A percentile compares a stretch with the other conserved stretches of the same genome.
Evolutionary conservation across 2,113 vertebrate species (phyloP).

Genomic region (Spea bombifrons): DNA sequence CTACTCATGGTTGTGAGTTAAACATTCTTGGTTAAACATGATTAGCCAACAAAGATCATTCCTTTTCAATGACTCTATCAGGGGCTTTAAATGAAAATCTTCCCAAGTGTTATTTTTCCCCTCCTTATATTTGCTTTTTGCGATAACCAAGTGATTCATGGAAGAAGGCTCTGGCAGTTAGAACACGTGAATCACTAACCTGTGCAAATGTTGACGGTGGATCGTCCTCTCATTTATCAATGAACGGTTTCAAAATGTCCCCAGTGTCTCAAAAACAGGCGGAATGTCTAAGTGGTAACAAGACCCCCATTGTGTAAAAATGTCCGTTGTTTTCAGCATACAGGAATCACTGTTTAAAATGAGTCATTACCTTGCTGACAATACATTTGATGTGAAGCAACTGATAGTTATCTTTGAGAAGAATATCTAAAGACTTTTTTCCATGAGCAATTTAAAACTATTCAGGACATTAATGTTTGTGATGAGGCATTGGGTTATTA

Average conservation of each 20-base stretch:
- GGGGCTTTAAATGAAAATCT: constrained; percentile 29
- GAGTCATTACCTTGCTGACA: constrained; percentile 61
- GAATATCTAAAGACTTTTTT: constrained; percentile 32
- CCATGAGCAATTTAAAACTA: too few species aligned
- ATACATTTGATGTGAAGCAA: constrained; percentile 53
- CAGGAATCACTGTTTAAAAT: constrained; percentile 57
- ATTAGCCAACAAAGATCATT: constrained; percentile 29
- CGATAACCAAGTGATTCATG: constrained; percentile 35
- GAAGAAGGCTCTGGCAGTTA: constrained; percentile 17
- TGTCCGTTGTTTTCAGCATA: constrained; percentile 52
- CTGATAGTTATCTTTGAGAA: constrained; percentile 61
- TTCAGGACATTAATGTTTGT: too few species aligned
- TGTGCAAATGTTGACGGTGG: constrained; percentile 21
- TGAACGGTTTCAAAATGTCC: constrained; percentile 15
- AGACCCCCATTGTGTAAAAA: constrained; percentile 58
- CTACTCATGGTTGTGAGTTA: neutral
- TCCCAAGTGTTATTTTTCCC: constrained; percentile 35
- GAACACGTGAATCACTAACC: constrained; percentile 31
- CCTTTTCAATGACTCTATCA: constrained; percentile 27
- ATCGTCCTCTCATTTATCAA: constrained; percentile 18
- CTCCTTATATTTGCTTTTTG: constrained; percentile 20
- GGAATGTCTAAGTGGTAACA: constrained; percentile 39
- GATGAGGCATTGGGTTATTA: too few species aligned
- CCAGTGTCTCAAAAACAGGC: constrained; percentile 1
- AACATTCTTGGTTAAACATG: constrained; percentile 1